Percentiles rank a stretch among this genome's conserved stretches.
Evolutionary conservation across 1,140 invertebrate species (phyloP).

Genomic region (Hyles euphorbiae): DNA sequence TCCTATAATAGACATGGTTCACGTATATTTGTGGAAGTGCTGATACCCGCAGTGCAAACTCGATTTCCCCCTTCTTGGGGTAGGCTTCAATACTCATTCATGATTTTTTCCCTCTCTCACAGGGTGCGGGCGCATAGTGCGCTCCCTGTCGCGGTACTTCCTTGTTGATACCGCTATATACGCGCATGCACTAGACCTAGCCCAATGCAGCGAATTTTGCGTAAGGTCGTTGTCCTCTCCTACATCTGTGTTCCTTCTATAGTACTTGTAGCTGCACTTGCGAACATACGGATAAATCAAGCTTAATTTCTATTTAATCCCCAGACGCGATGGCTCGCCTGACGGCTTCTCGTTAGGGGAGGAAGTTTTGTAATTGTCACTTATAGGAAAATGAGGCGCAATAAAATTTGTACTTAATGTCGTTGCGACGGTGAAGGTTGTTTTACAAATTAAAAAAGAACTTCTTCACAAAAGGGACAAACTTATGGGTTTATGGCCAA

Average conservation of each 20-base stretch:
- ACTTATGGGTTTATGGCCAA: conserved; percentile 37
- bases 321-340: conserved; percentile 4
- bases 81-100: conserved; percentile 73
- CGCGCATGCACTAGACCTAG: conserved; percentile 73
- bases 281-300: conserved; percentile 20
- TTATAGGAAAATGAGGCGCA: conserved; percentile 38
- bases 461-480: conserved; percentile 25
- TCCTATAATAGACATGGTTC: conserved; percentile 48
- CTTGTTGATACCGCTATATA: conserved; percentile 63
- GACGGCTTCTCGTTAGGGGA: conserved; percentile 1
- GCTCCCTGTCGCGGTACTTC: conserved; percentile 57
- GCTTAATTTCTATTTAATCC: conserved; percentile 33
- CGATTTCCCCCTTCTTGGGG: conserved; percentile 71
- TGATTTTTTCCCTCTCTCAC: conserved; percentile 67
- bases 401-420: conserved; percentile 28
- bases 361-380: conserved; percentile 25
- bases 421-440: conserved; percentile 16
- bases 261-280: conserved; percentile 13
- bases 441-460: conserved; percentile 22
- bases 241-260: conserved; percentile 43
- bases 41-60: conserved; percentile 65
- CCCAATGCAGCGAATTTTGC: conserved; percentile 76
- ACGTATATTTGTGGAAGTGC: conserved; percentile 60
- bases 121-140: conserved; percentile 40
- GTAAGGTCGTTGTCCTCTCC: conserved; percentile 73